Percentiles rank a stretch among this genome's conserved stretches.
Evolutionary conservation across 2,797 vertebrate species (phyloP).

Genomic region (Scarus forsteni): DNA sequence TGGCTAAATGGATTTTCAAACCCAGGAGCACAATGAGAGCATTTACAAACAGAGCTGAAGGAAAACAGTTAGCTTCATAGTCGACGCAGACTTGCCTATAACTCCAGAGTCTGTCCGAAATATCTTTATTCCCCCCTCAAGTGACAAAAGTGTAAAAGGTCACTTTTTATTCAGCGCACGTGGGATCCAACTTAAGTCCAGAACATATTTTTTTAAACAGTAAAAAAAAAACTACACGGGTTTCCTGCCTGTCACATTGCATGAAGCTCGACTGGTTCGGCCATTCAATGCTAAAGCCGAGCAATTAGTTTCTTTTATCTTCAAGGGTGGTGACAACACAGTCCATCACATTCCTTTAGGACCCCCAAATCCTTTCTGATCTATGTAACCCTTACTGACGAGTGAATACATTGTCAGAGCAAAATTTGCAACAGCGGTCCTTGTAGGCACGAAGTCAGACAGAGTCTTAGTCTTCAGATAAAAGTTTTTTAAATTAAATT

Average conservation of each 20-base stretch:
- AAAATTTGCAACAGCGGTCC: slow-evolving; percentile 22
- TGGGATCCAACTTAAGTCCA: slow-evolving; percentile 46
- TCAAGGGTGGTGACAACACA: slow-evolving; percentile 68
- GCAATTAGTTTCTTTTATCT: slow-evolving; percentile 82
- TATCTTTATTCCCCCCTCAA: slow-evolving; percentile 33
- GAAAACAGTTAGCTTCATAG: slow-evolving; percentile 70
- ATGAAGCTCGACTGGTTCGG: slow-evolving; percentile 57
- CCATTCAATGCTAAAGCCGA: slow-evolving; percentile 66
- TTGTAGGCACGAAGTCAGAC: too few relatives aligned
- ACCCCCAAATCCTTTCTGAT: slow-evolving; percentile 67
- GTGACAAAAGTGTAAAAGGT: slow-evolving; percentile 52
- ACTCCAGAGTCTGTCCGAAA: slow-evolving; percentile 34
- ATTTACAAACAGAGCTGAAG: slow-evolving; percentile 76
- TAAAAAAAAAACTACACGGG: slow-evolving; percentile 44
- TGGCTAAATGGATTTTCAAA: slow-evolving; percentile 85
- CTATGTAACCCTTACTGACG: slow-evolving; percentile 69
- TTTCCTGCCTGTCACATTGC: slow-evolving; percentile 58
- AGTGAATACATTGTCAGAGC: slow-evolving; percentile 22
- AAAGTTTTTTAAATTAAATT: too few relatives aligned
- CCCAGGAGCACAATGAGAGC: slow-evolving; percentile 80
- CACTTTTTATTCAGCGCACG: slow-evolving; percentile 44
- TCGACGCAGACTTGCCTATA: slow-evolving; percentile 53
- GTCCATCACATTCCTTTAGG: slow-evolving; percentile 78
- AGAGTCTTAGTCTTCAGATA: too few relatives aligned
- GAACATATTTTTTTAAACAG: slow-evolving; percentile 20